Conservation (phyloP, 2,113 vertebrate species). For the Arenaria interpres region DNA sequence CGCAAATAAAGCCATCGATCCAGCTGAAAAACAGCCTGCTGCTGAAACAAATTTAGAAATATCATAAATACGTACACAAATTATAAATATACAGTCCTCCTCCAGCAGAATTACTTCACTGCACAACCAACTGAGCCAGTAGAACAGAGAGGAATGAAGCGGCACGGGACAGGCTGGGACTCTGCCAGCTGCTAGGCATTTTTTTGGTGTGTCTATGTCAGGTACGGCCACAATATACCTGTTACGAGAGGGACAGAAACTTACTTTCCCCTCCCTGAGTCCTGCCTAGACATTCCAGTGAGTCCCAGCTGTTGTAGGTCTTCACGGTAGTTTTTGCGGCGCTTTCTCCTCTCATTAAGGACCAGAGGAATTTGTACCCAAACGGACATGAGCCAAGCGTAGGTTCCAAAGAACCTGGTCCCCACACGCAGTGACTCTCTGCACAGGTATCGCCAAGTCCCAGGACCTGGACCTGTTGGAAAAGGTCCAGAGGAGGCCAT, state of each 20-base stretch:
- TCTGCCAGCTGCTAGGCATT: background rate
- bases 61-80: background rate
- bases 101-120: background rate
- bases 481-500: too few species aligned
- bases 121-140: background rate
- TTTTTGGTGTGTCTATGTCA: background rate
- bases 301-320: background rate
- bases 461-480: background rate
- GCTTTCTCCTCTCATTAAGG: background rate
- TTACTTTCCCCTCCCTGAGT: background rate
- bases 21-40: background rate
- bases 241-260: background rate
- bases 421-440: background rate
- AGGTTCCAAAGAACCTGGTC: background rate
- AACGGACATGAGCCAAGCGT: background rate
- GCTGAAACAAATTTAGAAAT: background rate
- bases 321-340: background rate
- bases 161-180: background rate
- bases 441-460: background rate
- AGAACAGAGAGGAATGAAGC: background rate
- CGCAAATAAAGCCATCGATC: background rate
- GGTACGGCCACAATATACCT: background rate
- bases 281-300: background rate
- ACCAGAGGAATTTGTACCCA: background rate
- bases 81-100: background rate